A percentile compares a stretch with the other conserved stretches of the same genome.
phyloP scores from a whole-genome alignment of 2,113 vertebrate genomes.

The Oncorhynchus clarkii region DNA sequence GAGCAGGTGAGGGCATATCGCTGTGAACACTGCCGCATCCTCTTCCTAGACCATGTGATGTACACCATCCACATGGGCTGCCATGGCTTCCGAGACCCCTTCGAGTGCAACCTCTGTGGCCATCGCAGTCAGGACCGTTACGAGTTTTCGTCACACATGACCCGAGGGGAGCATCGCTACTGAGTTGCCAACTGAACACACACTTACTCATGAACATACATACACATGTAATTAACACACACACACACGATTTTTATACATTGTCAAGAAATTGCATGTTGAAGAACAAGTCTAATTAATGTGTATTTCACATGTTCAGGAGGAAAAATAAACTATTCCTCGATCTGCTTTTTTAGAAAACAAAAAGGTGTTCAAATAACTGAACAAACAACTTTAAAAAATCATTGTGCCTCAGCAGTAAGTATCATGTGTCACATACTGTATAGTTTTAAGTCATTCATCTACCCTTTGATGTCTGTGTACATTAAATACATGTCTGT shows the following conservation, averaged over 20 bases:
- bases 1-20: constrained; percentile 89
- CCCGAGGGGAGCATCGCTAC: constrained; percentile 92
- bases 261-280: constrained; percentile 56
- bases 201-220: constrained; percentile 15
- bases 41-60: constrained; percentile 99
- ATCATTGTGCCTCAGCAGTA: constrained; percentile 6
- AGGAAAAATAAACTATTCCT: background rate
- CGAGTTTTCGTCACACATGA: constrained; percentile 98
- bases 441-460: background rate
- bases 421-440: background rate
- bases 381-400: constrained; percentile 15
- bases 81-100: constrained; percentile 95
- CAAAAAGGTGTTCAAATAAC: background rate
- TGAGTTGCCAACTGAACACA: constrained; percentile 41
- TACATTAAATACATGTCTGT: too few relatives aligned
- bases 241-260: constrained; percentile 47
- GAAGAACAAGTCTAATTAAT: constrained; percentile 22
- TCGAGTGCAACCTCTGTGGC: constrained; percentile 98
- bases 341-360: background rate
- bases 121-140: constrained; percentile 97
- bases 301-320: constrained; percentile 14
- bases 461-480: too few relatives aligned
- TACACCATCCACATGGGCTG: constrained; percentile 99
- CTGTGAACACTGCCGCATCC: constrained; percentile 93
- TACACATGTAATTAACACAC: constrained; percentile 4